Evolutionary conservation across 92 coral and sea anemone genomes (phyloP), one percentile per base, ranked within the genome.

Genomic region (Muricea muricata): DNA sequence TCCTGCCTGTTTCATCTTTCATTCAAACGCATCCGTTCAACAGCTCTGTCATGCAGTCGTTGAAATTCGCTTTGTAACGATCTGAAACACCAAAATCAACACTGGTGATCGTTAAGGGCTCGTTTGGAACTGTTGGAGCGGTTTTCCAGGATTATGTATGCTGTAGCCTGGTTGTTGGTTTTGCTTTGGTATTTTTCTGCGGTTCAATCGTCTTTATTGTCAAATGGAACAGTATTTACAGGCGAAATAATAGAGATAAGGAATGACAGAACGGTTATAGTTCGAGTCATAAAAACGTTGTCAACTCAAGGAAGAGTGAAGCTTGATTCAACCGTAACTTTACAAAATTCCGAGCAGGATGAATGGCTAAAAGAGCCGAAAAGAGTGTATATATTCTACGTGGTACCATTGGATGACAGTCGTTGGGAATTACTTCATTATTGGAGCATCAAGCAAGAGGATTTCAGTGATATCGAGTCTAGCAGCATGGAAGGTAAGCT

Each of bases 211-310:
- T 48, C 80, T 52, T 31, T 75, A 2, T 35, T n/a, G 23, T 33
- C 80, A 26, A 75, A 75, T n/a, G 61, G 61, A 1, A 50, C 50
- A 6, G 80, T 52, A 18, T 75, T 75, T 50, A 75, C 80, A 28
- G 80, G 65, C 25, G 65, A 50, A 23, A 50, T 75, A 3, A 7
- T 75, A 4, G 20, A 75, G 3, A 21, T 46, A 26, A 4, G 31
- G 3, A 14, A 54, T 6, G 28, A 37, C 25, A 21, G 30, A 13
- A 34, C 76, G 0, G 76, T 70, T 3, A 17, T 52, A 18, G 30
- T 50, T 10, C 80, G 65, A 23, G 65, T 50, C 17, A 15, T 75
- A 6, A 48, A 75, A 47, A 21, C 29, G 12, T 46, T 75, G 33
- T 23, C 46, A 6, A 52, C 11, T 29, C 34, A 63, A 28, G 37